Base-by-base conservation (phyloP, 2,113 vertebrate genomes). In the Aegotheles bennettii region DNA sequence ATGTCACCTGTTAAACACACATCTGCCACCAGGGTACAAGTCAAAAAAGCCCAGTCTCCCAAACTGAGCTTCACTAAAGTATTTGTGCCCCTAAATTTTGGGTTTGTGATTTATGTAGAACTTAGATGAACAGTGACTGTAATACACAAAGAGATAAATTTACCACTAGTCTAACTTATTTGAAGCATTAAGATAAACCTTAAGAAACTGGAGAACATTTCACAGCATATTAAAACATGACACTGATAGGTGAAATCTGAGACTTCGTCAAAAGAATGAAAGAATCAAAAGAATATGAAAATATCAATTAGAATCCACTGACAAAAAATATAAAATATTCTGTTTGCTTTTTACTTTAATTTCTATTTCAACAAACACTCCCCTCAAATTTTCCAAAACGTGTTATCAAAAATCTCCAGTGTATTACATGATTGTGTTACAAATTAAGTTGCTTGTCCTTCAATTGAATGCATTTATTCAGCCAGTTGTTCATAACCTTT, bases 401-500 rank as follows among this genome's bases (percentile, higher is more conserved):
- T 29, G 26, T 36, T 64, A 45, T 17, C 5, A 1, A 56, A 71
- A 81, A 42, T 18, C 24, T 79, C 33, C 54, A 65, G 11, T 31
- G 20, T 38, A 60, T 42, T 71, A 65, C 26, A 40, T 54, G 75
- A 81, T 16, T 82, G 15, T 15, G 36, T 60, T 70, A 33, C 29
- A 71, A 70, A 60, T 53, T n/a, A 35, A 48, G 48, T 45, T 53
- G 25, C 31, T 87, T 54, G 26, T 24, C 45, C 5, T 48, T 75
- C 68, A 47, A 21, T 94, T 97, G 98, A 36, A 99, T 75, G 35
- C 98, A 98, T 84, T 98, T 99, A n/a, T 97, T 97, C 50, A 99
- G 95, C 98, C 99, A 99, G 68, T 97, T 98, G 0, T 99, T 75
- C 91, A 99, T 96, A 79, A 99, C 98, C 61, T 91, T 95, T 63